Percentiles rank a stretch among this genome's conserved stretches.
Evolutionary conservation across 2,888 invertebrate species (phyloP).

Genomic region (Cerastis leucographa): DNA sequence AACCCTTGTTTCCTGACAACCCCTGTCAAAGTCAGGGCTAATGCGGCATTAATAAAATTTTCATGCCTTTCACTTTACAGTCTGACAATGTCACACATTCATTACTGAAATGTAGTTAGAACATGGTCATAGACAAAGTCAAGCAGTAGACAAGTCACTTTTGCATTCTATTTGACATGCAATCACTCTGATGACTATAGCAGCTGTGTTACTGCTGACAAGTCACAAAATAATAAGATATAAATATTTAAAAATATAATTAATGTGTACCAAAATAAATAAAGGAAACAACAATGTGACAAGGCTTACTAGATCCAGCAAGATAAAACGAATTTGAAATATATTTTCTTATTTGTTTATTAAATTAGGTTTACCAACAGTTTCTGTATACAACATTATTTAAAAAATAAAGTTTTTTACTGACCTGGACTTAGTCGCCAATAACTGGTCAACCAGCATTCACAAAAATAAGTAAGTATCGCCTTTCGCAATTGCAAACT

Average conservation of each 20-base stretch:
- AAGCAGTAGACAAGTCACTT: background rate
- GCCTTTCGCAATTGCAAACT: background rate
- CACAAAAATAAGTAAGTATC: no score
- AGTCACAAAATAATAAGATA: background rate
- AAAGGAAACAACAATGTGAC: background rate
- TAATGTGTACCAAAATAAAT: no score
- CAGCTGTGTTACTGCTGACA: background rate
- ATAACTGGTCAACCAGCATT: no score
- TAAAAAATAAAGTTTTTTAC: no score
- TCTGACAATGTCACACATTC: background rate
- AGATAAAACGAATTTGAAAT: no score
- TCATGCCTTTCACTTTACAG: slow-evolving; percentile 46
- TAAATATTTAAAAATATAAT: no score
- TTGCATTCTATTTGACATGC: background rate
- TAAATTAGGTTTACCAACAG: no score
- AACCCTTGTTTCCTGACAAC: slow-evolving; percentile 29
- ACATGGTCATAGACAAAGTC: background rate
- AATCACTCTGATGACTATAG: background rate
- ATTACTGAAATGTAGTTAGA: slow-evolving; percentile 18
- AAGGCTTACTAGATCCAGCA: background rate
- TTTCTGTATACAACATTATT: no score
- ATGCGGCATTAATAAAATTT: slow-evolving; percentile 7
- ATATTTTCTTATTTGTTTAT: no score
- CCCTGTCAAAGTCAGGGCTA: slow-evolving; percentile 39
- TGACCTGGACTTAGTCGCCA: no score